Base-by-base conservation (phyloP, 2,113 vertebrate genomes). In the Halichoerus grypus region DNA sequence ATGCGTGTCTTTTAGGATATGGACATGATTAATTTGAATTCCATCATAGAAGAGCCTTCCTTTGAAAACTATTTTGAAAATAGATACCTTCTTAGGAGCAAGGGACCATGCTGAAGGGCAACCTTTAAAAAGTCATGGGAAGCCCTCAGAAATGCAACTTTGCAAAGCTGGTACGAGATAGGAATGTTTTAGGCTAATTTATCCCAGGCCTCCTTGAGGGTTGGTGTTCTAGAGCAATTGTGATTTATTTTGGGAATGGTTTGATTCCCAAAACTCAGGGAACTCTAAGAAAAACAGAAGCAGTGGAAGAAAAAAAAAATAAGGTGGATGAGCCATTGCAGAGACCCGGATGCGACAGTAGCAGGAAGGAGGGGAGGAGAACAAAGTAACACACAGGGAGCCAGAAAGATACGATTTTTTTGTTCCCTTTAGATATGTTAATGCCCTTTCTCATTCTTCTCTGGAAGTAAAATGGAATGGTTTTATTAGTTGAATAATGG, bases 401-500 rank as follows among this genome's bases (percentile, higher is more conserved):
- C 31, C 31, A 61, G 33, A 69, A 46, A 63, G 76, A 81, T 4
- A 22, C 16, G 21, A 2, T 1, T 15, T 49, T n/a, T 77, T 72
- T 76, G 14, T 49, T 85, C 69, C 42, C 26, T 92, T 57, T 28
- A 39, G 74, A 46, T 82, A 67, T 1, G 1, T 57, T n/a, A 59
- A 71, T 80, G 53, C 1, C 69, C 67, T 93, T 94, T 89, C 63
- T 96, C 10, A 7, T 61, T 94, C 28, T 93, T 92, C 69, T 79
- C 39, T 76, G 33, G 21, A 77, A 80, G n/a, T 21, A 91, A 91
- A 55, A 51, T 4, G 8, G 63, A 63, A 26, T 77, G 82, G 69
- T 92, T 81, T 94, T 19, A 49, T 88, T 91, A 94, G 74, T 69
- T 88, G 59, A 81, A 87, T 90, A 91, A 67, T 80, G 72, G 71